Conservation (phyloP, 2,113 vertebrate genomes). For the Edolisoma coerulescens region DNA sequence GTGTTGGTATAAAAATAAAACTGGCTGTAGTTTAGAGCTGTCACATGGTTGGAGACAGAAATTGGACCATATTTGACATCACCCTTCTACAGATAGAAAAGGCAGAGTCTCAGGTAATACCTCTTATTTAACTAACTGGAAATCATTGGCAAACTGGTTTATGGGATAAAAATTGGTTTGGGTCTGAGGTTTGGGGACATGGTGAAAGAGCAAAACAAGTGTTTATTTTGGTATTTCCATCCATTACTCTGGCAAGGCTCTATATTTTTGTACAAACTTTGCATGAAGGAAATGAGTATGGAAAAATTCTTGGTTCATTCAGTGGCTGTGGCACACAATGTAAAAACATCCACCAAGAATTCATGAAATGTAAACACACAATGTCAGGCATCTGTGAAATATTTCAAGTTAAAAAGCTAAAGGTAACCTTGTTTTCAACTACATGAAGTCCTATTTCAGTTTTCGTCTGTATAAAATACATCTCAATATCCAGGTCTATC, state of each 20-base stretch:
- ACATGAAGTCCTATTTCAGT: slow-evolving; percentile 40
- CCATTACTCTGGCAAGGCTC: slow-evolving; percentile 1
- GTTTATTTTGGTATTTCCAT: slow-evolving; percentile 39
- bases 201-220: slow-evolving; percentile 8
- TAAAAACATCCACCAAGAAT: slow-evolving; percentile 27
- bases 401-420: slow-evolving; percentile 41
- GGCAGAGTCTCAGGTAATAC: slow-evolving; percentile 69
- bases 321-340: not conserved
- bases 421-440: slow-evolving; percentile 53
- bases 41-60: slow-evolving; percentile 69
- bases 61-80: slow-evolving; percentile 73
- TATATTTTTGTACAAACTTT: slow-evolving; percentile 31
- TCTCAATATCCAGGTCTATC: slow-evolving; percentile 35
- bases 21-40: slow-evolving; percentile 78
- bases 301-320: not conserved
- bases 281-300: not conserved
- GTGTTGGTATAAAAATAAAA: slow-evolving; percentile 86
- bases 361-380: not conserved
- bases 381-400: slow-evolving; percentile 28
- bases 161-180: slow-evolving; percentile 40
- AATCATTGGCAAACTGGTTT: slow-evolving; percentile 52
- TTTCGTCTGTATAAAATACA: slow-evolving; percentile 55
- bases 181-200: not conserved
- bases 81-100: slow-evolving; percentile 65
- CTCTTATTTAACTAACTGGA: slow-evolving; percentile 51